These are phyloP conservation scores for Phaetusa simplex DNA, from an alignment of 2,113 vertebrate genomes.

Conservation along the genomic window DNA sequence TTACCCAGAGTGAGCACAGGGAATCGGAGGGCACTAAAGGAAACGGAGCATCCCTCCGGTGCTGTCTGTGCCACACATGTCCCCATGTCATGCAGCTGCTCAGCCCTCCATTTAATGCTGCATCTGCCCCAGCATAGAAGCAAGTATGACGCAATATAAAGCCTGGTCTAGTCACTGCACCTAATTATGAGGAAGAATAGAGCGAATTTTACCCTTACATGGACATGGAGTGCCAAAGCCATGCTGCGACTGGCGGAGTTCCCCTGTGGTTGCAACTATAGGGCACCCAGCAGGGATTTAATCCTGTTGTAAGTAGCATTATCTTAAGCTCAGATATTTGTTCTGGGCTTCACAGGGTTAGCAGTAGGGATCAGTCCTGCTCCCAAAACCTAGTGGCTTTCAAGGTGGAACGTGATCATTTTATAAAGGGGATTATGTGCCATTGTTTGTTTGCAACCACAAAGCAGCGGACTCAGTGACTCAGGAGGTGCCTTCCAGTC, in stretches of 20 bases:
- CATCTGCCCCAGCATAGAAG: conserved; percentile 22
- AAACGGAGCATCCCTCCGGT: not conserved
- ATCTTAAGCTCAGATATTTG: conserved; percentile 57
- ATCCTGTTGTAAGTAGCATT: conserved; percentile 63
- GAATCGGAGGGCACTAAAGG: not conserved
- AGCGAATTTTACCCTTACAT: conserved; percentile 59
- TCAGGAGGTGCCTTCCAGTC: conserved; percentile 29
- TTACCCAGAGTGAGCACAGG: not conserved
- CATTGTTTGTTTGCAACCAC: conserved; percentile 43
- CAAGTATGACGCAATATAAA: not conserved
- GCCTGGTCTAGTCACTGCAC: conserved; percentile 15
- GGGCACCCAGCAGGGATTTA: conserved; percentile 56
- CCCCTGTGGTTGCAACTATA: conserved; percentile 33
- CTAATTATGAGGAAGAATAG: conserved; percentile 47
- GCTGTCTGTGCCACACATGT: not conserved
- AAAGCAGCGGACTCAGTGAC: not conserved
- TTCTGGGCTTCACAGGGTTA: conserved; percentile 46
- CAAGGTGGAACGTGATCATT: conserved; percentile 43
- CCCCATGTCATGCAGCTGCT: not conserved
- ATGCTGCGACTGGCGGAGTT: not conserved
- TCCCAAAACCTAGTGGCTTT: conserved; percentile 31
- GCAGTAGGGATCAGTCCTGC: conserved; percentile 52
- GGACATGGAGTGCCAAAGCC: conserved; percentile 14
- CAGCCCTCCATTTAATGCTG: not conserved
- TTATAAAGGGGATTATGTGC: conserved; percentile 54